phyloP scores from a whole-genome alignment of 2,113 vertebrate genomes.

The Rana temporaria region DNA sequence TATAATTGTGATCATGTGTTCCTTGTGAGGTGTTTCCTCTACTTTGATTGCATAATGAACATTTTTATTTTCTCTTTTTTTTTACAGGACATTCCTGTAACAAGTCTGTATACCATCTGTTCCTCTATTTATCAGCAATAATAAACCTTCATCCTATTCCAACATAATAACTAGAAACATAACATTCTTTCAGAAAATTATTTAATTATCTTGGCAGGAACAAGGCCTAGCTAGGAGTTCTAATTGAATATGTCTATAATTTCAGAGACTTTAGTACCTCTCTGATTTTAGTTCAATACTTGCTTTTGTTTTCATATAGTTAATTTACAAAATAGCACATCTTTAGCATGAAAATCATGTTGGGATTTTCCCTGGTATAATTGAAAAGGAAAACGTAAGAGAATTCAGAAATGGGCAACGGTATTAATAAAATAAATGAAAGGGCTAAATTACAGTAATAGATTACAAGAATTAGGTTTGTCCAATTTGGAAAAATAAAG shows the following conservation, averaged over 20 bases:
- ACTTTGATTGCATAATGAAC: not conserved
- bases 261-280: no score
- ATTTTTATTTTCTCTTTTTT: not conserved
- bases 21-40: not conserved
- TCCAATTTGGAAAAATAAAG: no score
- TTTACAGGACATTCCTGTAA: not conserved
- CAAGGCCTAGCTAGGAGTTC: not conserved
- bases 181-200: not conserved
- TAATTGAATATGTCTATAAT: not conserved
- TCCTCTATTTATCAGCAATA: not conserved
- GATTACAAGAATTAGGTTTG: no score
- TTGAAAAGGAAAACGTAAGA: no score
- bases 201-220: not conserved
- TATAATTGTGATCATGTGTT: not conserved
- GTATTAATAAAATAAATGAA: no score
- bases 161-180: conserved; percentile 1
- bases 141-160: not conserved
- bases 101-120: conserved; percentile 6
- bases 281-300: no score
- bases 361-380: no score
- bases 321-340: no score
- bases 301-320: no score
- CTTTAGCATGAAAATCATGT: no score
- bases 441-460: no score
- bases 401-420: no score